These are phyloP conservation scores for Eulacestoma nigropectus DNA, from an alignment of 2,113 vertebrate genomes.

Conservation along the genomic window DNA sequence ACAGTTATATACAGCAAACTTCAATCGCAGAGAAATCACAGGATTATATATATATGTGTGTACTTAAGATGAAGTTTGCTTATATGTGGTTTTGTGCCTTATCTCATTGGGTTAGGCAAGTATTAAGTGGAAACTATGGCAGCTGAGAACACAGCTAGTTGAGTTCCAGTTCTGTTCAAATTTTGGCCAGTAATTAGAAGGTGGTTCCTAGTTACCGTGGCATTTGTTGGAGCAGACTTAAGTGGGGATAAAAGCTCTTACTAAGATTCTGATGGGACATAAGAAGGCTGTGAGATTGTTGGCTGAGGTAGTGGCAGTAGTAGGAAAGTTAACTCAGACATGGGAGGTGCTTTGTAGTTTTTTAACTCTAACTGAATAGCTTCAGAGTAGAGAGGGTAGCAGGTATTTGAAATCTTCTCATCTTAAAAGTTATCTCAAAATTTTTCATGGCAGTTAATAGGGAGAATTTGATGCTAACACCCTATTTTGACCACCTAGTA, in stretches of 20 bases:
- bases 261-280: neutral
- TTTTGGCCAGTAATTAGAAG: neutral
- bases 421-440: neutral
- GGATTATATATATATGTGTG: neutral
- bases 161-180: neutral
- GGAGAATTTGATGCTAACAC: neutral
- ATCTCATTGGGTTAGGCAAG: neutral
- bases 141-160: neutral
- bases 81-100: neutral
- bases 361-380: neutral
- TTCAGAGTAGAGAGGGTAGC: neutral
- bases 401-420: neutral
- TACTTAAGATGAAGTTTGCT: neutral
- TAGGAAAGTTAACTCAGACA: neutral
- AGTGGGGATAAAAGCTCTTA: neutral
- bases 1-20: neutral
- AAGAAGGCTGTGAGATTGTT: neutral
- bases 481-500: neutral
- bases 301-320: neutral
- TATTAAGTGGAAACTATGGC: neutral
- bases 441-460: neutral
- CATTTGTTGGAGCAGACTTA: neutral
- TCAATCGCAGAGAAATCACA: neutral
- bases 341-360: neutral
- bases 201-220: neutral